Evolutionary conservation across 2,888 invertebrate species (phyloP).

Genomic region (Eupithecia inturbata): DNA sequence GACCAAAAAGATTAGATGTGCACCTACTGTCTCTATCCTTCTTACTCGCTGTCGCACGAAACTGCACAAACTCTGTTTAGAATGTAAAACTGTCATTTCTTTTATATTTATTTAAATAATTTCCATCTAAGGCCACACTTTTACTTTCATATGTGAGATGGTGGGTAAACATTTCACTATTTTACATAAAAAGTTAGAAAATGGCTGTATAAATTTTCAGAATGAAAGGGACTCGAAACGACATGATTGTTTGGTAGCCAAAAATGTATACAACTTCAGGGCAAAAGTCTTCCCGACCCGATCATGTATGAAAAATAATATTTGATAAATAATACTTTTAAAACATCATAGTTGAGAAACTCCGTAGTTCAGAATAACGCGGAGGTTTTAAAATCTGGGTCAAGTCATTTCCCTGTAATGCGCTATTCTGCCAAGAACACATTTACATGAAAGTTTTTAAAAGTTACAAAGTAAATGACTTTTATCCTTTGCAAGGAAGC

Average conservation of each 20-base stretch:
- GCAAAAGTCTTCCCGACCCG: background rate
- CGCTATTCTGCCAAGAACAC: background rate
- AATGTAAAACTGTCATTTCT: conserved; percentile 53
- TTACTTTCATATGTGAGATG: background rate
- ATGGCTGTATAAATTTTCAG: background rate
- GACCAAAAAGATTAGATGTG: conserved; percentile 79
- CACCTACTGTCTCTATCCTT: conserved; percentile 67
- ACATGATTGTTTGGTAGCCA: background rate
- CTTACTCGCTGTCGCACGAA: conserved; percentile 48
- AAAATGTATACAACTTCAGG: background rate
- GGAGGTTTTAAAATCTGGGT: background rate
- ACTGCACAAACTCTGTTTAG: conserved; percentile 55
- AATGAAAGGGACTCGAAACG: background rate
- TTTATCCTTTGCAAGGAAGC: conserved; percentile 29
- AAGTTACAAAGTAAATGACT: conserved; percentile 6
- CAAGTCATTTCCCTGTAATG: background rate
- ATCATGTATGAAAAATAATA: background rate
- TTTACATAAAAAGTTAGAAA: background rate
- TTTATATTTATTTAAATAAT: background rate
- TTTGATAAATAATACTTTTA: background rate
- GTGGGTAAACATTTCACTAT: background rate
- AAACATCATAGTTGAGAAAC: background rate
- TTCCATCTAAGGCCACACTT: background rate
- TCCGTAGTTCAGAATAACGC: background rate
- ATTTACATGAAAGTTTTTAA: background rate